Evolutionary conservation across 2,113 vertebrate genomes (phyloP).

Genomic region (Onychorhynchus coronatus): DNA sequence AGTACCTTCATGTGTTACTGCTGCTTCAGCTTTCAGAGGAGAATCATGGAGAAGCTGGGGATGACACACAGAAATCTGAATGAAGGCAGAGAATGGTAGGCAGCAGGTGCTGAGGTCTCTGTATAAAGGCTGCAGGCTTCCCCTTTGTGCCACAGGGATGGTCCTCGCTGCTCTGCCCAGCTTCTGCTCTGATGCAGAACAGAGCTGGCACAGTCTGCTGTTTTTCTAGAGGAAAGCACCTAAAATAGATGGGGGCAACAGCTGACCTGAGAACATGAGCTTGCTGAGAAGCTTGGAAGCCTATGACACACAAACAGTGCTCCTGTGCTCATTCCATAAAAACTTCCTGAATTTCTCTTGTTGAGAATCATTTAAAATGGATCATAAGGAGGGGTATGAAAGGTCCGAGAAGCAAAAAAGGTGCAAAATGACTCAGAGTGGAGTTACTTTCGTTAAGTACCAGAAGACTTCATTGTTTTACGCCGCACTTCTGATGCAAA

Average conservation of each 20-base stretch:
- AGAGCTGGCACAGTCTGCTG: neutral
- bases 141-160: neutral
- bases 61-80: neutral
- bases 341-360: neutral
- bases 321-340: neutral
- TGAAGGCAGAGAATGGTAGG: neutral
- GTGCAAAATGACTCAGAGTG: neutral
- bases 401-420: neutral
- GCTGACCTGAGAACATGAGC: neutral
- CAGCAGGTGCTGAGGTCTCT: neutral
- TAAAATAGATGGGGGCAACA: neutral
- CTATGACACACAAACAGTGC: neutral
- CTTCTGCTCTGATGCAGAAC: neutral
- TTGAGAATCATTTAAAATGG: neutral
- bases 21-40: neutral
- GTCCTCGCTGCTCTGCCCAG: fast-evolving
- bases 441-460: neutral
- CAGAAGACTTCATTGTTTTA: neutral
- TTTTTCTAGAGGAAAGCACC: neutral
- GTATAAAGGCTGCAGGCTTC: neutral
- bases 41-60: neutral
- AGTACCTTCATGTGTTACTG: neutral
- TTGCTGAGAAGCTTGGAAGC: neutral
- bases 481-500: neutral
- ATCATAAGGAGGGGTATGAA: neutral